Evolutionary conservation across 2,797 vertebrate genomes (phyloP), one percentile per base, ranked within the genome.

Genomic region (Steatocranus sp.): DNA sequence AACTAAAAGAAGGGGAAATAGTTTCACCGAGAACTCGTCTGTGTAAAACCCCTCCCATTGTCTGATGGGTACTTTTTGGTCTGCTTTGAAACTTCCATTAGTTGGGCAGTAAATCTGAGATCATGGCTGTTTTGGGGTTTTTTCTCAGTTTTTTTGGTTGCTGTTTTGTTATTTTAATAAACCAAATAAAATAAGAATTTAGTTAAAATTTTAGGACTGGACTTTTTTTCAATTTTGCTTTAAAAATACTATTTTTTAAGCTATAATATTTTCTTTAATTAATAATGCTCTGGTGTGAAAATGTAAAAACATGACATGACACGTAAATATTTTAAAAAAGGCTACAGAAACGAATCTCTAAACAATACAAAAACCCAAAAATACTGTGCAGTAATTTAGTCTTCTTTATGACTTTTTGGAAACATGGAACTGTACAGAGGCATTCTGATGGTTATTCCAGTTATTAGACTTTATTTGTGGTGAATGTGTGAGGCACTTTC

Each of bases 71-170:
- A 86, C 79, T 90, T 86, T 91, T 89, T 90, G 86, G 63, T 78
- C 70, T 41, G 23, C 85, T 90, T 90, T 1, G 58, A 76, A 91
- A 93, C 89, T 84, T 93, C 89, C 91, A 95, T 92, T 94, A 93
- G 83, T 93, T 86, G 78, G 76, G 82, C 82, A 79, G 85, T 94
- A 93, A 95, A 95, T 95, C 79, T 86, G 38, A 81, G 53, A 17
- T 76, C 58, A 76, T 53, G 2, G 18, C 38, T 86, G 76, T 85
- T 89, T 76, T 68, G 3, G 49, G 12, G 0, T 0, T 1, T 79
- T 14, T 3, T 23, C 76, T 89, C 79, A n/a, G 17, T 8, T 36
- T 61, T 12, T 36, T 20, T 3, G 11, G 32, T 8, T 63, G 58
- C n/a, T 36, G 0, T 79, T 66, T 66, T 23, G 5, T 38, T 48